Percentiles rank a stretch among this genome's conserved stretches.
These are phyloP conservation scores for Pseudomugil gertrudae DNA, from an alignment of 2,797 vertebrate species.

Conservation along the genomic window DNA sequence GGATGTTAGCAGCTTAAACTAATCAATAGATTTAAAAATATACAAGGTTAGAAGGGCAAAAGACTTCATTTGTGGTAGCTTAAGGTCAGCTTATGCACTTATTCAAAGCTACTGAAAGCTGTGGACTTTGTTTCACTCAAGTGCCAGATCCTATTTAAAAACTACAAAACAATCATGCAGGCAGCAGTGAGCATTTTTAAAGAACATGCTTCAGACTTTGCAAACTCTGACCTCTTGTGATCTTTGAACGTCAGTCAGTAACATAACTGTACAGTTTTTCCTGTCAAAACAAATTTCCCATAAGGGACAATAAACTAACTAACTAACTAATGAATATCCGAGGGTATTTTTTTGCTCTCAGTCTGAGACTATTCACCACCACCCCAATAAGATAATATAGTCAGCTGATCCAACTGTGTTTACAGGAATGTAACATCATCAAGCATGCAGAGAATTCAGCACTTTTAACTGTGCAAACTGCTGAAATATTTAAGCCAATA, in stretches of 20 bases:
- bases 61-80: slow-evolving; percentile 11
- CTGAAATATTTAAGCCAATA: slow-evolving; percentile 74
- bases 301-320: too few relatives aligned
- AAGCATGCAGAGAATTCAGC: slow-evolving; percentile 39
- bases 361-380: slow-evolving; percentile 38
- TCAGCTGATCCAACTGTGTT: slow-evolving; percentile 59
- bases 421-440: slow-evolving; percentile 55
- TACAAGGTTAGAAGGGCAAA: slow-evolving; percentile 23
- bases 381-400: slow-evolving; percentile 29
- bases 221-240: slow-evolving; percentile 12
- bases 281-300: too few relatives aligned
- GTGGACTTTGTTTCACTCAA: slow-evolving; percentile 13
- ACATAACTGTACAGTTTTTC: too few relatives aligned
- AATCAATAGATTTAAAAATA: slow-evolving; percentile 30
- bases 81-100: slow-evolving; percentile 26
- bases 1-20: slow-evolving; percentile 9
- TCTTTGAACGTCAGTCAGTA: background rate
- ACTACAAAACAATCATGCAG: background rate
- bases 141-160: background rate
- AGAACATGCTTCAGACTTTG: background rate
- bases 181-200: slow-evolving; percentile 2
- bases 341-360: slow-evolving; percentile 9
- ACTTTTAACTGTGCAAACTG: slow-evolving; percentile 52
- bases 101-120: slow-evolving; percentile 12
- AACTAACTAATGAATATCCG: background rate